These are phyloP conservation scores for Ellobius talpinus DNA, from an alignment of 2,113 vertebrate genomes.

Conservation along the genomic window DNA sequence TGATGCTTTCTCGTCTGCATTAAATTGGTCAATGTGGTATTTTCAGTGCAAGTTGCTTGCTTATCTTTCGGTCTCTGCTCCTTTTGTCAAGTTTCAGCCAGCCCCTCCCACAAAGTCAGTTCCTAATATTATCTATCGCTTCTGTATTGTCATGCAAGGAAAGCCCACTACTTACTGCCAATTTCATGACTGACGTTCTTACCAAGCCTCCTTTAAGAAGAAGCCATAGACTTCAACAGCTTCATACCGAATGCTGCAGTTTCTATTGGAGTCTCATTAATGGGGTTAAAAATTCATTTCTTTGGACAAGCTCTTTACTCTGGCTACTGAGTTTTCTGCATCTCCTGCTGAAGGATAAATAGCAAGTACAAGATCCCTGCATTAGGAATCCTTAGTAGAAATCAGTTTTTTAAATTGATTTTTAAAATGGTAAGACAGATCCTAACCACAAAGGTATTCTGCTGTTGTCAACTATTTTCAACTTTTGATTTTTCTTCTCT, in stretches of 20 bases:
- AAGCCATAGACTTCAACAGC: neutral
- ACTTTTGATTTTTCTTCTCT: neutral
- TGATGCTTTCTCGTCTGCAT: slow-evolving; percentile 16
- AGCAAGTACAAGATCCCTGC: neutral
- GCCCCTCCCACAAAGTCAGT: neutral
- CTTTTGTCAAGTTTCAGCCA: slow-evolving; percentile 49
- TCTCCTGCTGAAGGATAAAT: slow-evolving; percentile 18
- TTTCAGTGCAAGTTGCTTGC: slow-evolving; percentile 10
- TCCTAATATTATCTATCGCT: neutral
- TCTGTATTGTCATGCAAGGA: neutral
- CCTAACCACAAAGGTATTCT: neutral
- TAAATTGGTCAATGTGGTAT: neutral
- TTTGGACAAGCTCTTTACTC: slow-evolving; percentile 1
- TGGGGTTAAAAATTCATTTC: slow-evolving; percentile 12
- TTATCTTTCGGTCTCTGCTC: slow-evolving; percentile 9
- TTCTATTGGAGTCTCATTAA: slow-evolving; percentile 8
- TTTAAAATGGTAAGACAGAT: neutral
- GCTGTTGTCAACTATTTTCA: neutral
- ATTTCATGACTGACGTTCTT: neutral
- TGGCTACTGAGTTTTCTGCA: slow-evolving; percentile 36
- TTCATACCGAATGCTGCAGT: neutral
- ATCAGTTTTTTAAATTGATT: neutral
- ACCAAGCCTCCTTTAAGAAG: neutral
- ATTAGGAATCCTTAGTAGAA: slow-evolving; percentile 27
- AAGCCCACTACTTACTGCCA: neutral